Evolutionary conservation across 2,888 invertebrate genomes (phyloP), one percentile per base, ranked within the genome.

Genomic region (Troides helena): DNA sequence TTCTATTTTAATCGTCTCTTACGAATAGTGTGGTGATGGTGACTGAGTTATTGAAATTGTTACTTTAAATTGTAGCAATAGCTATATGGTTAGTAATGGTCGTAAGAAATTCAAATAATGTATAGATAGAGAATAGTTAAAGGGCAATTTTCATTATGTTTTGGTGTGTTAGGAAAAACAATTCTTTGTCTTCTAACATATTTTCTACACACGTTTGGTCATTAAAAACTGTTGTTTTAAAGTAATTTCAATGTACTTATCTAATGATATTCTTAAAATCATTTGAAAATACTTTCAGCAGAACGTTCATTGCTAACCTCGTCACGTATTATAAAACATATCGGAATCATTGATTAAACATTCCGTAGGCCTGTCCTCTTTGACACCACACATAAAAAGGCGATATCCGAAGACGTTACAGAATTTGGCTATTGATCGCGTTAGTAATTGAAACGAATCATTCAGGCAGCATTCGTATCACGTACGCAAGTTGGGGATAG

Each of bases 351-450:
- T 30, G 60, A 68, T 68, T 64, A 68, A 39, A 23, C 60, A 60
- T 64, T 64, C 64, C 18, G 30, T 7, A 50, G 21, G 50, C 46
- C 14, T 50, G 59, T 62, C 62, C 50, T 62, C 30, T 62, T 70
- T 70, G 66, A 70, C 62, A 62, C 62, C 62, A 46, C 62, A 65
- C 46, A 66, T 62, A 70, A 62, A 66, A 66, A 67, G 60, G 76
- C 73, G 71, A 69, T 71, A 73, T 66, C 63, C 72, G 71, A 72
- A 74, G 74, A 74, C 74, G 78, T 78, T 77, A 74, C 77, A 76
- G 81, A 84, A 84, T 86, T 85, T 81, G 81, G 79, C 76, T 86
- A 89, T 88, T 81, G 87, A 87, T 85, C 81, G 80, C 73, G 75
- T 78, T 77, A 74, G 80, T 84, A 84, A 84, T 85, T 85, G 83